phyloP scores from a whole-genome alignment of 37 sponge, comb jelly and placozoan genomes.

The Cladorhizidae sp. region DNA sequence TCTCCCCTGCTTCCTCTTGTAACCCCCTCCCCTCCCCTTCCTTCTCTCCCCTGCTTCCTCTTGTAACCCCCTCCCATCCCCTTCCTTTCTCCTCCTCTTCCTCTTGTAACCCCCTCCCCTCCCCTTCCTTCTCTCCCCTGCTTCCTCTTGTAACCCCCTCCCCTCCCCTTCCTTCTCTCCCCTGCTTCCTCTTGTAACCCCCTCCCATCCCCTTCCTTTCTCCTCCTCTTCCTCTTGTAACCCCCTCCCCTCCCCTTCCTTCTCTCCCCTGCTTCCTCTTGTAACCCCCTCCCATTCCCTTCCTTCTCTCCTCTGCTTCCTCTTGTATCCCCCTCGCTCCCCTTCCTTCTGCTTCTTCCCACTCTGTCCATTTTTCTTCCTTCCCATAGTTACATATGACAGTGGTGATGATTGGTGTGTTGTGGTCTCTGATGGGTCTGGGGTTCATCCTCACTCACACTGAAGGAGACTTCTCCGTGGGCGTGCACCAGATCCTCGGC shows the following conservation, averaged over 20 bases:
- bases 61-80: too few relatives aligned
- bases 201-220: not conserved
- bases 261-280: not conserved
- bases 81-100: too few relatives aligned
- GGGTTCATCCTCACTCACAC: constrained; percentile 49
- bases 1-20: too few relatives aligned
- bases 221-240: not conserved
- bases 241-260: not conserved
- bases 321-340: not conserved
- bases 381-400: constrained; percentile 35
- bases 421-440: constrained; percentile 23
- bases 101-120: too few relatives aligned
- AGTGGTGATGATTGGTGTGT: constrained; percentile 33
- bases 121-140: too few relatives aligned
- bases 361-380: not conserved
- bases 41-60: too few relatives aligned
- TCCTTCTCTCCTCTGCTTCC: not conserved
- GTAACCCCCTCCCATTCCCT: not conserved
- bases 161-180: not conserved
- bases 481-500: constrained; percentile 42
- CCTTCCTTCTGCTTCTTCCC: not conserved
- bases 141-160: not conserved
- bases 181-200: not conserved
- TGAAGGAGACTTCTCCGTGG: constrained; percentile 38
- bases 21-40: too few relatives aligned